Evolutionary conservation across 2,888 invertebrate genomes (phyloP).

Genomic region (Rhagium mordax): DNA sequence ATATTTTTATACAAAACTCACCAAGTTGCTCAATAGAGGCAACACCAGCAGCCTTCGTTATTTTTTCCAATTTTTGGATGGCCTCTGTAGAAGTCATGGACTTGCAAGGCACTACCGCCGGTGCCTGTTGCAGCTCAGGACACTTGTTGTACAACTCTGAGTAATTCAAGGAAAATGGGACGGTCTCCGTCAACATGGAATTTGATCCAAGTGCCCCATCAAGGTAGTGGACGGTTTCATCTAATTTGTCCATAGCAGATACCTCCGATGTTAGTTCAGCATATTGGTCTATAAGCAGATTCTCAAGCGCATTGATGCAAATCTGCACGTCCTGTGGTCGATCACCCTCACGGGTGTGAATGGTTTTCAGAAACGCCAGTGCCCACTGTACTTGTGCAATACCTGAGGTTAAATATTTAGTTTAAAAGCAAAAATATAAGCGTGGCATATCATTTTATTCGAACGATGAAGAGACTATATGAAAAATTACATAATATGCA

Average conservation of each 20-base stretch:
- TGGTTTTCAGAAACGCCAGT: slow-evolving; percentile 65
- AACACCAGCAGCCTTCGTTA: slow-evolving; percentile 57
- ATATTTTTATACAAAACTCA: slow-evolving; percentile 28
- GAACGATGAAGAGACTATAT: too few relatives aligned
- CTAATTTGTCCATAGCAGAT: slow-evolving; percentile 42
- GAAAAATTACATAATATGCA: too few relatives aligned
- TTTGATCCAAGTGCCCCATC: slow-evolving; percentile 50
- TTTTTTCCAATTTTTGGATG: slow-evolving; percentile 53
- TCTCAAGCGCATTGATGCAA: slow-evolving; percentile 66
- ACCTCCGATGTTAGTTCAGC: slow-evolving; percentile 58
- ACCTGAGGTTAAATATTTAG: slow-evolving; percentile 55
- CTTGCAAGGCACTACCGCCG: slow-evolving; percentile 8
- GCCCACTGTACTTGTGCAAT: slow-evolving; percentile 70
- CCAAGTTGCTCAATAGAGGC: slow-evolving; percentile 56
- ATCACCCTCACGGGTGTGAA: slow-evolving; percentile 63
- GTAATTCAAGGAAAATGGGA: slow-evolving; percentile 65
- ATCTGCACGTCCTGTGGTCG: slow-evolving; percentile 66
- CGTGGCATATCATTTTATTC: too few relatives aligned
- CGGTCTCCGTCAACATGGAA: slow-evolving; percentile 47
- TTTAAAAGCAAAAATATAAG: background rate
- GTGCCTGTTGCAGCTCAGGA: slow-evolving; percentile 28
- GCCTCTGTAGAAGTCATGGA: slow-evolving; percentile 54
- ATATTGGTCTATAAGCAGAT: slow-evolving; percentile 66
- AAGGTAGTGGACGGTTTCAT: slow-evolving; percentile 50
- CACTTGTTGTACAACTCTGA: slow-evolving; percentile 57